phyloP scores from a whole-genome alignment of 1,140 invertebrate species.

The Coptotermes formosanus region DNA sequence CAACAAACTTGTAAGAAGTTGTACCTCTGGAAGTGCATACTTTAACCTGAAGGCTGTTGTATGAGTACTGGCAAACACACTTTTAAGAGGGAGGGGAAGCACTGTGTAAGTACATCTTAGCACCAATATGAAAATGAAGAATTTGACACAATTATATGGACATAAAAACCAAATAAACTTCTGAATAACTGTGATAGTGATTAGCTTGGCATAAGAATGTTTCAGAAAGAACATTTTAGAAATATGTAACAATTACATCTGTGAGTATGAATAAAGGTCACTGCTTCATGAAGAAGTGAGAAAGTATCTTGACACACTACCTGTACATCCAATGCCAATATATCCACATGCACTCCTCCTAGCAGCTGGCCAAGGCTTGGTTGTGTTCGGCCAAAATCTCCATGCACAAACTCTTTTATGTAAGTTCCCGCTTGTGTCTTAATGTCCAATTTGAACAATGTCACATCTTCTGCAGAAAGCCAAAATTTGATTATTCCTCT shows the following conservation, averaged over 20 bases:
- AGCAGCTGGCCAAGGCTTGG: slow-evolving; percentile 66
- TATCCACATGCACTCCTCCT: slow-evolving; percentile 53
- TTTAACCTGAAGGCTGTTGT: no score
- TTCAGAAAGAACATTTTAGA: neutral
- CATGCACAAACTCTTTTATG: slow-evolving; percentile 96
- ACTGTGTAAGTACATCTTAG: no score
- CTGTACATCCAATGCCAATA: slow-evolving; percentile 71
- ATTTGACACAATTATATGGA: no score
- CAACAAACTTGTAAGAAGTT: no score
- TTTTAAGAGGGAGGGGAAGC: no score
- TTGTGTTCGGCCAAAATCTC: slow-evolving; percentile 84
- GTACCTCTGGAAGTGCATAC: no score
- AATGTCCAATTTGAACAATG: slow-evolving; percentile 65
- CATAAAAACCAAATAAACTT: no score
- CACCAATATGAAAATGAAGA: no score
- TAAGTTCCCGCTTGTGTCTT: slow-evolving; percentile 93
- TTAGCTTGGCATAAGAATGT: neutral
- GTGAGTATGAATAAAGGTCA: neutral
- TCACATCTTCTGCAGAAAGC: neutral
- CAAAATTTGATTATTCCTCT: no score
- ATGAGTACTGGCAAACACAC: no score
- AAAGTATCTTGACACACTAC: slow-evolving; percentile 38
- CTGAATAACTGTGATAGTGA: no score
- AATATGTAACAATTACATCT: neutral
- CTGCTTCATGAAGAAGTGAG: neutral